Evolutionary conservation across 2,113 vertebrate genomes (phyloP), one percentile per base, ranked within the genome.

Genomic region (Alethe castanea): DNA sequence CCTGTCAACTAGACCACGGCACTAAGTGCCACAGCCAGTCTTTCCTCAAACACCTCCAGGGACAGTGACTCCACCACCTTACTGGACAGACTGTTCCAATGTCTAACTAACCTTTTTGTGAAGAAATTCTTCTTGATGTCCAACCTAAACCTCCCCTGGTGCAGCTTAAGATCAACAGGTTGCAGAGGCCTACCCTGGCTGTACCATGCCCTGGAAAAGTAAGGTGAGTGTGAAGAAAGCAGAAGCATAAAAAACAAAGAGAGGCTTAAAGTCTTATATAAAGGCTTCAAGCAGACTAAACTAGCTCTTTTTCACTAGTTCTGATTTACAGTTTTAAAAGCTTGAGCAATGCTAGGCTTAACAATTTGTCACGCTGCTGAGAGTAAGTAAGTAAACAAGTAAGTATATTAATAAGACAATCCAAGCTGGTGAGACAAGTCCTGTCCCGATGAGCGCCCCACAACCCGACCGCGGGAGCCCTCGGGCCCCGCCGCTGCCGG

Each of bases 171-270:
- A 35, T 6, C 65, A n/a, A 11, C 8, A 44, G 26, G 56, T 36
- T 17, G 9, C 0, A 0, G 23, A 47, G 77, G n/a, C 24, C 70
- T 26, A 19, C 6, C 9, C 33, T 33, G 16, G 69, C 76, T 3
- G 7, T 2, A 18, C 3, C 33, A 25, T 8, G 0, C 8, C 29
- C 25, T 53, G 9, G 23, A 56, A 45, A 36, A 13, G 19, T 14
- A 16, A 52, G 8, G 10, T 1, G 0, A 44, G 7, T 3, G 0
- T 2, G 11, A 22, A n/a, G 9, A 44, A 20, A 48, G 19, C 3
- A 53, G 5, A 53, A 53, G 3, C 12, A 2, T 14, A 28, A 76
- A 7, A 40, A 48, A 50, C 9, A 69, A 48, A 42, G 11, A 14
- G 11, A 74, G 18, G 6, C 5, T 73, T 77, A 19, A 61, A 7